Percentiles rank a stretch among this genome's conserved stretches.
These are phyloP conservation scores for Tauraco erythrolophus DNA, from an alignment of 2,113 vertebrate species.

Conservation along the genomic window DNA sequence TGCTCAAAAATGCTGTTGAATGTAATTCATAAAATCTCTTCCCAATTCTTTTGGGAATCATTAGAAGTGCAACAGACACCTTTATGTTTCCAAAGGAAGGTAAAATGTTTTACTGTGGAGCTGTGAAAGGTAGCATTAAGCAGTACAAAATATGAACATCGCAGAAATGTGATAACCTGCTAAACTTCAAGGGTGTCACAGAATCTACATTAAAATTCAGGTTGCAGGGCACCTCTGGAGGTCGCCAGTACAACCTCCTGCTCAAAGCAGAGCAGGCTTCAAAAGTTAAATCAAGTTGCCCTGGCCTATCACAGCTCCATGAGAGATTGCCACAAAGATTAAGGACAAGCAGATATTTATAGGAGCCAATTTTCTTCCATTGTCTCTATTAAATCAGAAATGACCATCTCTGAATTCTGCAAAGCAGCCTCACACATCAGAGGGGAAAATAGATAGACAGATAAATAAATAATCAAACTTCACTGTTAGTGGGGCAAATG, in stretches of 20 bases:
- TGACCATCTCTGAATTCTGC: neutral
- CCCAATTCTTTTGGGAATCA: neutral
- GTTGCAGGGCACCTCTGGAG: neutral
- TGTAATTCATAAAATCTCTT: neutral
- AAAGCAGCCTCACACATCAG: neutral
- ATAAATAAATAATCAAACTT: too few species aligned
- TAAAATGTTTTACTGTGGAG: neutral
- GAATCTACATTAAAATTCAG: neutral
- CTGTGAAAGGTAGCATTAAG: neutral
- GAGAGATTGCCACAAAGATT: neutral
- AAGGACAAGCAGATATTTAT: neutral
- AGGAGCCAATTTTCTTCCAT: neutral
- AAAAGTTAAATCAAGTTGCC: neutral
- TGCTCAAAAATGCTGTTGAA: neutral
- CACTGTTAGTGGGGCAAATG: neutral
- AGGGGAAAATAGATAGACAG: neutral
- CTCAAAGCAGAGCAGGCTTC: neutral
- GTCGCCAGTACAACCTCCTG: neutral
- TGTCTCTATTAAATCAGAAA: neutral
- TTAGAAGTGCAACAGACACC: neutral
- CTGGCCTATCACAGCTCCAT: neutral
- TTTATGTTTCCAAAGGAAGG: neutral
- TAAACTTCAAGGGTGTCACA: neutral
- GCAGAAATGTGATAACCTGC: neutral
- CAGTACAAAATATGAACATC: neutral